Evolutionary conservation across 2,797 vertebrate genomes (phyloP).

Genomic region (Hydrocynus forskahlii): DNA sequence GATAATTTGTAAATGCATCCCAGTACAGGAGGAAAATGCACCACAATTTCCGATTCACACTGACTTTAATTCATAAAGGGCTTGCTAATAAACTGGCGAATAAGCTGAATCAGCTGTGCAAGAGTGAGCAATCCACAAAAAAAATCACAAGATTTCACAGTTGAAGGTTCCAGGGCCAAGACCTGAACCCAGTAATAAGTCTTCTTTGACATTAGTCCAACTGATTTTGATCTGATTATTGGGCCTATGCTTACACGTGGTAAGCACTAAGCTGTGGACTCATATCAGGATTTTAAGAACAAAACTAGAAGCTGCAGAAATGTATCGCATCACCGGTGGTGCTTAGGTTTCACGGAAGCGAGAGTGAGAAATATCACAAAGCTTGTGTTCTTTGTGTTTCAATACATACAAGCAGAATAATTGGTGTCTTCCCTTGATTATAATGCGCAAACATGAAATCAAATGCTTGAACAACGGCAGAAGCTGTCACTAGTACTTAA

Average conservation of each 20-base stretch:
- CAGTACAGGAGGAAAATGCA: not conserved
- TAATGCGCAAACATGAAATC: not conserved
- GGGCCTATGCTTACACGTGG: not conserved
- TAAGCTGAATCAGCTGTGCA: too few species aligned
- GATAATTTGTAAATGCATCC: too few species aligned
- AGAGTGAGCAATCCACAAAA: not conserved
- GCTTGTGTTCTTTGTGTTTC: not conserved
- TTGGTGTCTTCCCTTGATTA: not conserved
- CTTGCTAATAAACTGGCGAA: too few species aligned
- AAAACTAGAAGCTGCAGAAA: conserved; percentile 1
- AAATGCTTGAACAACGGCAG: not conserved
- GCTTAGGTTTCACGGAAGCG: not conserved
- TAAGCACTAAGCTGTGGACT: not conserved
- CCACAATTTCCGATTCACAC: too few species aligned
- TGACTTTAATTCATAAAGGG: too few species aligned
- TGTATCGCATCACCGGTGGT: not conserved
- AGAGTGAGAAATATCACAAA: not conserved
- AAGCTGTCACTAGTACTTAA: not conserved
- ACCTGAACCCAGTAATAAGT: not conserved
- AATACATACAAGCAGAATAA: not conserved
- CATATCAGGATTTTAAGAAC: not conserved
- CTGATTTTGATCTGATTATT: not conserved
- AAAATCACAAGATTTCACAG: not conserved
- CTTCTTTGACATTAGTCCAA: not conserved
- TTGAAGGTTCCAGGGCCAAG: not conserved